These are phyloP conservation scores for Cosmorhoe ocellata DNA, from an alignment of 2,888 invertebrate species.

Conservation along the genomic window DNA sequence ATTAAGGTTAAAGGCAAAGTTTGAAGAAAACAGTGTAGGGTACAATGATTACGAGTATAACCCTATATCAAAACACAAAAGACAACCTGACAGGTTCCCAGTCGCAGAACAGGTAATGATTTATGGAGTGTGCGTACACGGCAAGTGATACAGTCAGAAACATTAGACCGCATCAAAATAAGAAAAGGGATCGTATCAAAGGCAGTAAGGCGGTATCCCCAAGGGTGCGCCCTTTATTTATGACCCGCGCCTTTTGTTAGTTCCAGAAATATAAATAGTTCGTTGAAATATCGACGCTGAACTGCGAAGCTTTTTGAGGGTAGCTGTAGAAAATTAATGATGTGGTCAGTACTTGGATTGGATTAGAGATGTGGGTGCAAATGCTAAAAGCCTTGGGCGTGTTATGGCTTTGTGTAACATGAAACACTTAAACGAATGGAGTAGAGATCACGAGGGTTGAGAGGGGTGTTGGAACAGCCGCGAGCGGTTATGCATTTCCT, in stretches of 20 bases:
- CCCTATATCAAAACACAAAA: conserved; percentile 24
- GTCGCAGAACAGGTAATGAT: conserved; percentile 68
- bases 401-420: conserved; percentile 72
- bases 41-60: not conserved
- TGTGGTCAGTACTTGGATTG: conserved; percentile 77
- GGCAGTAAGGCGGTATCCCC: conserved; percentile 73
- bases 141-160: conserved; percentile 64
- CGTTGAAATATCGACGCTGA: conserved; percentile 72
- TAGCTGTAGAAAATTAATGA: conserved; percentile 80
- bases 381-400: conserved; percentile 72
- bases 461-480: conserved; percentile 44
- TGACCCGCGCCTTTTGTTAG: conserved; percentile 73
- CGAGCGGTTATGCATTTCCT: conserved; percentile 44
- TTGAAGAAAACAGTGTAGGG: not conserved
- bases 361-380: conserved; percentile 68
- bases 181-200: conserved; percentile 79
- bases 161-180: conserved; percentile 77
- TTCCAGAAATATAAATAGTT: conserved; percentile 80
- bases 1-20: not conserved
- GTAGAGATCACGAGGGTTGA: conserved; percentile 44
- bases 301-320: conserved; percentile 70
- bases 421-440: conserved; percentile 67
- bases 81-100: conserved; percentile 31
- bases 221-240: conserved; percentile 75
- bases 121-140: conserved; percentile 68